phyloP scores from a whole-genome alignment of 2,797 vertebrate species.

The Halcyon badia region DNA sequence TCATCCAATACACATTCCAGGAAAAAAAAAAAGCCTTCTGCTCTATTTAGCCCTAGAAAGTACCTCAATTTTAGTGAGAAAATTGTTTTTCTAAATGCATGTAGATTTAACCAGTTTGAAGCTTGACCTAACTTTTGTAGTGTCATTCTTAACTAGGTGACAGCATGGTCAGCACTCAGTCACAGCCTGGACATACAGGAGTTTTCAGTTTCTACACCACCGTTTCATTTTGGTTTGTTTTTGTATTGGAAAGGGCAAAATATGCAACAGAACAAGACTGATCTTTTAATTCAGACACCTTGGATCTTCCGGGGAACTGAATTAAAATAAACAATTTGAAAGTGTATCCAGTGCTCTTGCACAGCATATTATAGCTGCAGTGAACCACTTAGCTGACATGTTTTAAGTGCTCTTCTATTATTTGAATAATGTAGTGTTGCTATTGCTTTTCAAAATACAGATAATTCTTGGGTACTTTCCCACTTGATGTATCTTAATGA shows the following conservation, averaged over 20 bases:
- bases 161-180: background rate
- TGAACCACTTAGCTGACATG: background rate
- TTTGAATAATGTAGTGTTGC: background rate
- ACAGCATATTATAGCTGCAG: background rate
- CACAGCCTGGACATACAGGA: background rate
- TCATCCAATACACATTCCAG: rapidly evolving
- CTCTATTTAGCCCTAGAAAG: background rate
- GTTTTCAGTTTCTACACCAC: background rate
- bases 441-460: background rate
- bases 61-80: background rate
- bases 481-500: background rate
- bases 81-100: rapidly evolving
- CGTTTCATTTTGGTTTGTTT: background rate
- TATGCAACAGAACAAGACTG: background rate
- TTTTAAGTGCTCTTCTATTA: background rate
- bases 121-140: background rate
- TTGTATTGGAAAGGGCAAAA: background rate
- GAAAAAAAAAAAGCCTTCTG: background rate
- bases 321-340: background rate
- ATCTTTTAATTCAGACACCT: background rate
- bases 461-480: background rate
- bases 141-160: rapidly evolving
- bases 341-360: background rate
- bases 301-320: background rate
- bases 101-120: background rate